These are phyloP conservation scores for Tenthredo distinguenda DNA, from an alignment of 2,888 invertebrate genomes.

Conservation along the genomic window DNA sequence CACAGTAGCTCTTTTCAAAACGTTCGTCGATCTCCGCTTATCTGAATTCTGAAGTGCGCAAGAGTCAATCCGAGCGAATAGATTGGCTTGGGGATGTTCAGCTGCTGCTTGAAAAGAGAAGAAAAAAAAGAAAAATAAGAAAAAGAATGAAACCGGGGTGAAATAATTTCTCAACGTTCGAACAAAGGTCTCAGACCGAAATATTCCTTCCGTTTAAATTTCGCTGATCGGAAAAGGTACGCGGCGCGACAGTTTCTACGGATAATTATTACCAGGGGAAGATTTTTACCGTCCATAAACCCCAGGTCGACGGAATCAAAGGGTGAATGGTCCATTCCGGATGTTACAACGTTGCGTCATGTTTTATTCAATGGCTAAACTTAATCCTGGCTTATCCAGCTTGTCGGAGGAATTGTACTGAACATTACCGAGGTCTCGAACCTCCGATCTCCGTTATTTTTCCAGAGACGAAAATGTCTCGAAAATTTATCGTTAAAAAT, in stretches of 20 bases:
- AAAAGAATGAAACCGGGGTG: neutral
- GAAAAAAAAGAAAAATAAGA: neutral
- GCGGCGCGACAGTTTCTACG: neutral
- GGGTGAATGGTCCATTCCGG: slow-evolving; percentile 13
- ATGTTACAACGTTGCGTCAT: slow-evolving; percentile 1
- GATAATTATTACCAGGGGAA: neutral
- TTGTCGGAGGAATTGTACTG: neutral
- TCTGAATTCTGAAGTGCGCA: neutral
- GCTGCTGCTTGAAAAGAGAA: neutral
- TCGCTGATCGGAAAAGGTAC: neutral
- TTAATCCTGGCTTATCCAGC: slow-evolving; percentile 8
- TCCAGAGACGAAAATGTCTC: neutral
- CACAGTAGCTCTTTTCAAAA: neutral
- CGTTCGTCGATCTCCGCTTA: neutral
- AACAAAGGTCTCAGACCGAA: neutral
- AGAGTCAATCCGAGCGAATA: neutral
- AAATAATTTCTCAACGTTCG: neutral
- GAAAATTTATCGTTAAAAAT: neutral
- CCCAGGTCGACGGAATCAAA: neutral
- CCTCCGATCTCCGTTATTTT: neutral
- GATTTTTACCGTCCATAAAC: slow-evolving; percentile 21
- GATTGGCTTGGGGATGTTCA: neutral
- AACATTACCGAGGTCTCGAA: neutral
- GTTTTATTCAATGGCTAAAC: slow-evolving; percentile 37
- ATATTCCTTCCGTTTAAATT: neutral